Evolutionary conservation across 2,888 invertebrate genomes (phyloP), one percentile per base, ranked within the genome.

Genomic region (Hydraecia micacea): DNA sequence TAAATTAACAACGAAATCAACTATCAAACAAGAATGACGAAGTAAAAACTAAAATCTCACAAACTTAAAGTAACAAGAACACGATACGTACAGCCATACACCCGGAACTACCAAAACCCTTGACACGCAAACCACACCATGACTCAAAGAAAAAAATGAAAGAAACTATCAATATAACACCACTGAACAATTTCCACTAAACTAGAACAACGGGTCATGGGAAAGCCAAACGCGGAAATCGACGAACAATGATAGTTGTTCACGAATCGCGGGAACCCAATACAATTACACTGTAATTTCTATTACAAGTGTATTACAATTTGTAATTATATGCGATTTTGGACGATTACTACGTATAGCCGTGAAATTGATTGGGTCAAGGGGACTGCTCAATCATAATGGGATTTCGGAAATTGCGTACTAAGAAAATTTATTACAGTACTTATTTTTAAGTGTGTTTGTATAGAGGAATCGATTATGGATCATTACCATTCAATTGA

Each of bases 201-300:
- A 91, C 89, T 92, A 84, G 92, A 91, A 81, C 91, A 87, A 81
- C 83, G 83, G 92, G 93, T 92, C 93, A 91, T 94, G 94, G 90
- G 94, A 94, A 94, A 92, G 86, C 76, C 87, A 89, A 91, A 92
- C 86, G 89, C 89, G 91, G 91, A 92, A 92, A 89, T 87, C 65
- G 69, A 81, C 72, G 86, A 89, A 91, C 92, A 92, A 90, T 90
- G 87, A 87, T 76, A 73, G 79, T 77, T 46, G 74, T 82, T 85
- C 82, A 84, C 70, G 73, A 82, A 72, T 78, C 86, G 86, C 86
- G 84, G 79, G 81, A 86, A 86, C 82, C 25, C 78, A 67, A 73
- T 79, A 77, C 77, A 86, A 88, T 84, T 87, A 88, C 80, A 73
- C 75, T 62, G 69, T 81, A 86, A 89, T 85, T 89, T 86, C 81